These are phyloP conservation scores for Danio aesculapii DNA, from an alignment of 2,797 vertebrate genomes.

Conservation along the genomic window DNA sequence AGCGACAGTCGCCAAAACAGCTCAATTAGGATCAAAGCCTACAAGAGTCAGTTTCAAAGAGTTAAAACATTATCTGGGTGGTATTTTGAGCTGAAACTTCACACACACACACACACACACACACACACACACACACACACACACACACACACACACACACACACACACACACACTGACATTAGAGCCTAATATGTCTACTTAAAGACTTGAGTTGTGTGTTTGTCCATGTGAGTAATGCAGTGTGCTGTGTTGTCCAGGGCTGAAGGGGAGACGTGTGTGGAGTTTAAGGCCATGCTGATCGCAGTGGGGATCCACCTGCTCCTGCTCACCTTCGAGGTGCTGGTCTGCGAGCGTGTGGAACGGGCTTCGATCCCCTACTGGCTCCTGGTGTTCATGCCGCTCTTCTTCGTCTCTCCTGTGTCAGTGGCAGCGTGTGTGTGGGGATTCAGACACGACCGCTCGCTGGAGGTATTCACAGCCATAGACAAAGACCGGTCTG, in stretches of 20 bases:
- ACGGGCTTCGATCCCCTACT: slow-evolving; percentile 86
- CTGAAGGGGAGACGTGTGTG: slow-evolving; percentile 97
- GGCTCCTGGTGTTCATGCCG: slow-evolving; percentile 98
- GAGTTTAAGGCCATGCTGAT: slow-evolving; percentile 99
- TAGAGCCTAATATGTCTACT: too few species aligned
- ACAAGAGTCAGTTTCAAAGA: too few species aligned
- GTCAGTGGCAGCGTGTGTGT: slow-evolving; percentile 96
- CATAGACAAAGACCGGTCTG: too few species aligned
- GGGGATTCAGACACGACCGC: slow-evolving; percentile 97
- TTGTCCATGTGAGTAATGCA: not conserved
- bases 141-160: too few species aligned
- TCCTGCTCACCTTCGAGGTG: slow-evolving; percentile 96
- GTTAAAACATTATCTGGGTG: too few species aligned
- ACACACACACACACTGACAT: too few species aligned
- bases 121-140: too few species aligned
- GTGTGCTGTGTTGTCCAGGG: slow-evolving; percentile 74
- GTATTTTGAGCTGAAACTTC: too few species aligned
- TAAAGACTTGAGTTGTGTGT: too few species aligned
- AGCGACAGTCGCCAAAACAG: too few species aligned
- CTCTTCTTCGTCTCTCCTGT: slow-evolving; percentile 98
- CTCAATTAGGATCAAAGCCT: too few species aligned
- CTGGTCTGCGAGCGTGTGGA: slow-evolving; percentile 94
- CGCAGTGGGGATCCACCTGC: slow-evolving; percentile 94
- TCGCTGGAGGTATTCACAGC: slow-evolving; percentile 87
- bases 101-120: too few species aligned